Evolutionary conservation across 1,140 invertebrate genomes (phyloP).

Genomic region (Macrobrachium rosenbergii): DNA sequence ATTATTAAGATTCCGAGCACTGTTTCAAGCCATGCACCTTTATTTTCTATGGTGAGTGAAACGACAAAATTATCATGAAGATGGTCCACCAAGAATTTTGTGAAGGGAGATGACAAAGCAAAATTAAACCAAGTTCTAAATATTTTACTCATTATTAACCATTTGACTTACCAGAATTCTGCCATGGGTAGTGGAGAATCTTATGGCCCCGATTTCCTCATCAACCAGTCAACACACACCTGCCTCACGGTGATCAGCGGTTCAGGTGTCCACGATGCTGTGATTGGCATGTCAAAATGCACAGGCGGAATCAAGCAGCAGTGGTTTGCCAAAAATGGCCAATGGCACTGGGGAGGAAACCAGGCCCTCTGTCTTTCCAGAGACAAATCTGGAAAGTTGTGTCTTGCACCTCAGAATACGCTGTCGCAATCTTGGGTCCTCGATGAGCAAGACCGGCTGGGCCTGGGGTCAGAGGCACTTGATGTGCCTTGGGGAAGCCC

Average conservation of each 20-base stretch:
- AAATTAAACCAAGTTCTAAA: background rate
- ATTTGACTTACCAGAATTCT: background rate
- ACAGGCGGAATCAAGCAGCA: constrained; percentile 23
- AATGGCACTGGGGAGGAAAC: constrained; percentile 35
- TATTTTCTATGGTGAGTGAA: too few relatives aligned
- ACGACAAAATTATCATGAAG: too few relatives aligned
- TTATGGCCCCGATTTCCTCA: constrained; percentile 16
- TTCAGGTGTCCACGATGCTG: constrained; percentile 8
- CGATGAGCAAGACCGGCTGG: background rate
- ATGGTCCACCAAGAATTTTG: too few relatives aligned
- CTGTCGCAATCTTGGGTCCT: background rate
- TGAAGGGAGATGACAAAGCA: too few relatives aligned
- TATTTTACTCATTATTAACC: background rate
- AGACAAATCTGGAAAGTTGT: background rate
- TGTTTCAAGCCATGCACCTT: too few relatives aligned
- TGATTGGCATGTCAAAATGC: constrained; percentile 29
- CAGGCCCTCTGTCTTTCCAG: constrained; percentile 28
- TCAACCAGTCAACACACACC: constrained; percentile 42
- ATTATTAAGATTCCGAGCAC: too few relatives aligned
- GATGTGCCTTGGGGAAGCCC: constrained; percentile 10
- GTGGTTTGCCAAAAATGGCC: constrained; percentile 19
- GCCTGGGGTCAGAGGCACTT: background rate
- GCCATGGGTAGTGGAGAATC: background rate
- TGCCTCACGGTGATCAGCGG: constrained; percentile 37
- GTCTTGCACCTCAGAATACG: background rate